phyloP scores from a whole-genome alignment of 37 sponge, comb jelly and placozoan species.

The Chondrilla cf. caribensis region DNA sequence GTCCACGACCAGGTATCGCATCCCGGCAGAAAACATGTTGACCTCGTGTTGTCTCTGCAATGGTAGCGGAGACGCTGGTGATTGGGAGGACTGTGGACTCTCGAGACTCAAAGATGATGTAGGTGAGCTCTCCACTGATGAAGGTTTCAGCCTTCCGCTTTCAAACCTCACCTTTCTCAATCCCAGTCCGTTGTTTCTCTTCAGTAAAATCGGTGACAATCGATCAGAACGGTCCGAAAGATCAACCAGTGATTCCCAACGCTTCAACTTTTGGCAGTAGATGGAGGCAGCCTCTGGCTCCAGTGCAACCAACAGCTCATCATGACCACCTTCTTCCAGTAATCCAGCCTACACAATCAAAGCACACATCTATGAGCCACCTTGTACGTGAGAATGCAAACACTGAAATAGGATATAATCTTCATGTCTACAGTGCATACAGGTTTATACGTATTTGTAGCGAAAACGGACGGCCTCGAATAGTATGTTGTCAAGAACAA shows the following conservation, averaged over 20 bases:
- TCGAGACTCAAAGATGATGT: neutral
- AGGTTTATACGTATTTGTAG: neutral
- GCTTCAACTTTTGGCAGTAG: slow-evolving; percentile 50
- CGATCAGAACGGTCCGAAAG: neutral
- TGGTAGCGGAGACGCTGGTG: neutral
- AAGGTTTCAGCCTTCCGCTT: neutral
- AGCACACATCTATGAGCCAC: neutral
- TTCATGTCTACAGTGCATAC: neutral
- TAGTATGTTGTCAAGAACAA: too few relatives aligned
- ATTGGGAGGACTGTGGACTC: slow-evolving; percentile 14
- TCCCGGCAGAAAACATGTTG: slow-evolving; percentile 7
- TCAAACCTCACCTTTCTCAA: neutral
- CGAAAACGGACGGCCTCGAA: too few relatives aligned
- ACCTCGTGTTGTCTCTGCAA: neutral
- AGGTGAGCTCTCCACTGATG: slow-evolving; percentile 19
- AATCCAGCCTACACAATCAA: slow-evolving; percentile 64
- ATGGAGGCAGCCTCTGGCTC: slow-evolving; percentile 82
- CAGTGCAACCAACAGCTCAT: slow-evolving; percentile 63
- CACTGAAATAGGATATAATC: neutral
- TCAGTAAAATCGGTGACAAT: neutral
- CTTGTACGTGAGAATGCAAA: neutral
- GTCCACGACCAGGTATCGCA: slow-evolving; percentile 66
- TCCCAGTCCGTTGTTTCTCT: slow-evolving; percentile 3
- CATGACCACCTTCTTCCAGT: slow-evolving; percentile 32
- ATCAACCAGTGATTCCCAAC: slow-evolving; percentile 40